Percentiles rank a stretch among this genome's conserved stretches.
phyloP scores from a whole-genome alignment of 2,113 vertebrate genomes.

The Sprattus sprattus region DNA sequence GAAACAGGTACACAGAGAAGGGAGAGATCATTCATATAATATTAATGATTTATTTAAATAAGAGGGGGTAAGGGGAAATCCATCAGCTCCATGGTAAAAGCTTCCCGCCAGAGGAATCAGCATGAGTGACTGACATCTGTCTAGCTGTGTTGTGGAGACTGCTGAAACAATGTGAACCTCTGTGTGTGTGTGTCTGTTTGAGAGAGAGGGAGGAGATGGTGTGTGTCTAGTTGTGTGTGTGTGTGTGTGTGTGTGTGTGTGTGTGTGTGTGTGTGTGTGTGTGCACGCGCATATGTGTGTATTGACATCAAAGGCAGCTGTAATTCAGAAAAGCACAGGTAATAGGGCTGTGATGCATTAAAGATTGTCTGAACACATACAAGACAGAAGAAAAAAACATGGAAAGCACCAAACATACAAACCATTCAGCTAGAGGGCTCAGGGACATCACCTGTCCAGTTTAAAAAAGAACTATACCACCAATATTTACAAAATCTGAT shows the following conservation, averaged over 20 bases:
- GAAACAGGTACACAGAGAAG: background rate
- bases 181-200: conserved; percentile 44
- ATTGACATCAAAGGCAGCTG: background rate
- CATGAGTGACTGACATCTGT: conserved; percentile 73
- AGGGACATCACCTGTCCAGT: background rate
- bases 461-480: background rate
- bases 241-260: background rate
- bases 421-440: background rate
- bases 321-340: background rate
- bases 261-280: background rate
- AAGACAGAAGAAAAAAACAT: background rate
- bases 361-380: conserved; percentile 12
- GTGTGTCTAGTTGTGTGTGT: background rate
- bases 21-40: conserved; percentile 68
- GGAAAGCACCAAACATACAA: background rate
- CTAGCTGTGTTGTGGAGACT: conserved; percentile 59
- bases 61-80: conserved; percentile 72
- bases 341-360: background rate
- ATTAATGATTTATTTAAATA: conserved; percentile 87
- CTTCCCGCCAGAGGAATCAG: conserved; percentile 70
- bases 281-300: background rate
- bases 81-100: conserved; percentile 72
- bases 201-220: background rate
- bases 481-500: background rate
- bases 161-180: conserved; percentile 36